Base-by-base conservation (phyloP, 2,113 vertebrate genomes). In the Neomonachus schauinslandi region DNA sequence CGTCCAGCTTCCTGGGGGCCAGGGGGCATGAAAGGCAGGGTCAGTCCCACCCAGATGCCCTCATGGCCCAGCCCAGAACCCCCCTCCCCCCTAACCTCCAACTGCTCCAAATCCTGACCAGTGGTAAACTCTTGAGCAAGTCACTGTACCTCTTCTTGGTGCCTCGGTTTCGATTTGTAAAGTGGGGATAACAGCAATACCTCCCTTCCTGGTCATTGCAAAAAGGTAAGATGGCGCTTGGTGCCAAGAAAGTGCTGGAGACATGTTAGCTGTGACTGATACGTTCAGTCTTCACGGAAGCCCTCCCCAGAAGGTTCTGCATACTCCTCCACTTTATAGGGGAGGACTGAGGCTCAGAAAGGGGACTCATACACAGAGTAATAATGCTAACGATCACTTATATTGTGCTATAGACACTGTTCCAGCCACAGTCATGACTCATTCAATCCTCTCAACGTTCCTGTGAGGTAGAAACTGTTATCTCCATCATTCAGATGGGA, bases 1-100 rank as follows among this genome's bases (percentile, higher is more conserved):
- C 99, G 57, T 99, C 99, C 98, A 99, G 99, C 98, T 99, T 99
- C 98, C 99, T 99, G 98, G 18, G 89, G 84, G 57, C 4, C 4
- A 9, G 61, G 71, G 51, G 94, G 22, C 63, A 10, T 7, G 69
- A 69, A 92, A 67, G 71, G 67, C n/a, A 88, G 36, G 28, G 92
- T 96, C 69, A 94, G 84, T 67, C 15, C 36, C 82, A 61, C 36
- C 15, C 19, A 22, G 76, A 46, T 16, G 21, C 15, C 8, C n/a
- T 67, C 11, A 11, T 0, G 5, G 55, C 36, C 81, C 57, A 71
- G 22, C 26, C 82, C 31, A 0, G 22, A 55, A 28, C 9, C 76
- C 71, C 80, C n/a, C 26, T 39, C 72, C 65, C 42, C 42, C 16
- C 31, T 76, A 26, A 61, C 21, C 51, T n/a, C 31, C 82, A 31